A percentile compares a stretch with the other conserved stretches of the same genome.
Conservation (phyloP, 1,140 invertebrate genomes). For the Ruditapes philippinarum region DNA sequence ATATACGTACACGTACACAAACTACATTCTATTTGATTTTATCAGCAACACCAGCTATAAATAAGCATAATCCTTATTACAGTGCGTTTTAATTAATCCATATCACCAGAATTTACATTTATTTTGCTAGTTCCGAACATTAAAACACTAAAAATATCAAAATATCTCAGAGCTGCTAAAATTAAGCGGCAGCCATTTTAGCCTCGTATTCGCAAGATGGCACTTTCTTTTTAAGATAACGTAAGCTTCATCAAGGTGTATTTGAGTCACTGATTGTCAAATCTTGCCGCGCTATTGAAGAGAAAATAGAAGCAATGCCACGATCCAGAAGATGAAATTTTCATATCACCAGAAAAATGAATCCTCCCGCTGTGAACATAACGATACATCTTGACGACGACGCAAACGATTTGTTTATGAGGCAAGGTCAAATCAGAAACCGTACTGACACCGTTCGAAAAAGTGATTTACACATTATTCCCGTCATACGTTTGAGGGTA, state of each 20-base stretch:
- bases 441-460: background rate
- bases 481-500: background rate
- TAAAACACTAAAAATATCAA: too few relatives aligned
- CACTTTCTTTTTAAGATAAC: background rate
- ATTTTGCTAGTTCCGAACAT: too few relatives aligned
- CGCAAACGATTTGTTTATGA: background rate
- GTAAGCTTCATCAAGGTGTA: constrained; percentile 23
- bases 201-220: too few relatives aligned
- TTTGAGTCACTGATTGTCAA: constrained; percentile 40
- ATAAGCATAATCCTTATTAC: too few relatives aligned
- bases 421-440: background rate
- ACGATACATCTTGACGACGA: constrained; percentile 22
- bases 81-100: too few relatives aligned
- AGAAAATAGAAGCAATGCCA: background rate
- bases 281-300: background rate
- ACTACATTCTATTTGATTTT: too few relatives aligned
- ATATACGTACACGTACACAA: too few relatives aligned
- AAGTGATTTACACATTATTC: constrained; percentile 45
- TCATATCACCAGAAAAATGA: constrained; percentile 35
- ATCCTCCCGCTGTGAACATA: constrained; percentile 42
- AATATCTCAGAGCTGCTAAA: too few relatives aligned
- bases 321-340: background rate
- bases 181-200: too few relatives aligned
- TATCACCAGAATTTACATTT: too few relatives aligned
- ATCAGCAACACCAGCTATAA: too few relatives aligned